Evolutionary conservation across 1,140 invertebrate species (phyloP), one percentile per base, ranked within the genome.

Genomic region (Euura lappo): DNA sequence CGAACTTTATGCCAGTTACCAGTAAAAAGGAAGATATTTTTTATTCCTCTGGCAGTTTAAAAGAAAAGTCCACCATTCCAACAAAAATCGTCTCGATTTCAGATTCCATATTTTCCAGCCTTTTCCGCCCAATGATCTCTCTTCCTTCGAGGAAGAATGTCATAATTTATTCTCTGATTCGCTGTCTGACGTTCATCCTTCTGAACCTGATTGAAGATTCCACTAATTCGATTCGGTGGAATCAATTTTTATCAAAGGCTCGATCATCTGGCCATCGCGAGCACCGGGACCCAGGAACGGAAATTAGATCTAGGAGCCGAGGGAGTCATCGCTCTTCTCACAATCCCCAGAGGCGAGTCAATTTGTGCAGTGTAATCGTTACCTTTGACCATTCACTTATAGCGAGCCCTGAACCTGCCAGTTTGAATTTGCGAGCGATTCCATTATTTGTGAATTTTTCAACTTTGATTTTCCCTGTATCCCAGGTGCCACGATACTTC

Each of bases 1-100:
- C 51, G 51, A 60, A 60, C 51, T 60, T 60, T n/a, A 60, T 60
- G 51, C 8, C 51, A 60, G 51, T 60, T 60, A 60, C 51, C 51
- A 6, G 8, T 60, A 60, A 60, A 60, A 60, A 60, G 51, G 13
- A 60, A 60, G 10, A 60, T 60, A 60, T 60, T 60, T 60, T 6
- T n/a, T 60, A 60, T n/a, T n/a, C 13, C 51, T 6, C 8, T 6
- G 13, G 8, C 8, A 60, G 13, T 8, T 60, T 60, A 6, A 60
- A 60, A 60, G 51, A 60, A 60, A 60, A 11, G 8, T 60, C 51
- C 51, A 60, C 28, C 1, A 60, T 60, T 60, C 51, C 4, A 60
- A 60, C 51, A 11, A 60, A 11, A 60, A 60, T 60, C 10, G 51
- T n/a, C 51, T 60, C 51, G 13, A 60, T 60, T 60, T 8, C 51